Evolutionary conservation across 2,797 vertebrate species (phyloP), one percentile per base, ranked within the genome.

Genomic region (Zalophus californianus): DNA sequence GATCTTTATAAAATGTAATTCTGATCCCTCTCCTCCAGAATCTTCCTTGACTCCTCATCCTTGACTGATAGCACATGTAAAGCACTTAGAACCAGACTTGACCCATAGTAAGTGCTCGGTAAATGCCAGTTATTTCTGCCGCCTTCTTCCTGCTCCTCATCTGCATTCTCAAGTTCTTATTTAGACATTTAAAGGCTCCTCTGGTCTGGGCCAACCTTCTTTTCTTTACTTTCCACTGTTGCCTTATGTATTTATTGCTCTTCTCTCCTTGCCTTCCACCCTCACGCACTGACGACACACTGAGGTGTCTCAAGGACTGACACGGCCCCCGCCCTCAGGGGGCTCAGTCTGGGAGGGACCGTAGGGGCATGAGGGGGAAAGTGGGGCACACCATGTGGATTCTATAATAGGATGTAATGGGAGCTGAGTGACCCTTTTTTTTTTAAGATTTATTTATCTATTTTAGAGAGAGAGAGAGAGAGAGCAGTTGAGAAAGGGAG

Each of bases 221-320:
- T 83, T 58, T 75, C 64, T 64, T 64, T 79, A 50, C 52, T 79
- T 52, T n/a, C 23, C 4, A 5, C 64, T 9, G 27, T 44, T 20
- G 21, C 52, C 1, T 52, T n/a, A 11, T 27, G 6, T 32, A 3
- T n/a, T 15, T 60, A 5, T 60, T 44, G 41, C 21, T 52, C 35
- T 94, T 27, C 27, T 75, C 20, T 60, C 25, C 78, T 12, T 18
- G 44, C 60, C 41, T 66, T 68, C 50, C 15, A 54, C 62, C 25
- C 0, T 38, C 14, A 9, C 0, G 0, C 9, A 48, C 12, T 62
- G 80, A 56, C 5, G 16, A 70, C 54, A 10, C 41, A 29, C 29
- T 16, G 25, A 66, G 77, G 25, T 58, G 18, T n/a, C 21, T 16
- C 41, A 66, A 52, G 27, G 68, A 9, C 70, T 7, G 29, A 68